These are phyloP conservation scores for Axea sp. DNA, from an alignment of 2,888 invertebrate genomes.

Conservation along the genomic window DNA sequence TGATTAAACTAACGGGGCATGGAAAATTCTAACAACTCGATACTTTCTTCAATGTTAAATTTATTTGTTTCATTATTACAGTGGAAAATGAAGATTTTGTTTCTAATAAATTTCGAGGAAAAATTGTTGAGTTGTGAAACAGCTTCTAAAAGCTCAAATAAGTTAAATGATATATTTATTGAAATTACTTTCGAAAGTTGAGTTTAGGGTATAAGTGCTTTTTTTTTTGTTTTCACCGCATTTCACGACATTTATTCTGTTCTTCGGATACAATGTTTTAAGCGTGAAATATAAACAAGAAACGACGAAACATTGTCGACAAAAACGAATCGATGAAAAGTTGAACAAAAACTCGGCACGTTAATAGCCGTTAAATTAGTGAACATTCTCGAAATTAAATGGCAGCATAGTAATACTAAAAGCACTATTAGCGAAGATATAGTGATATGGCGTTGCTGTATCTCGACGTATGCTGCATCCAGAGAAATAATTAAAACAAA, in stretches of 20 bases:
- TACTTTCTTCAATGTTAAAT: no score
- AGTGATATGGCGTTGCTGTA: conserved; percentile 4
- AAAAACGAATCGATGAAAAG: conserved; percentile 31
- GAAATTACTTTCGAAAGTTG: no score
- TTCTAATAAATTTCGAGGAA: no score
- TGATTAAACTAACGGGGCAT: no score
- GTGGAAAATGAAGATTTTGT: no score
- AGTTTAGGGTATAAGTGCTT: no score
- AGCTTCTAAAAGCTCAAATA: no score
- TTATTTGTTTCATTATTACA: no score
- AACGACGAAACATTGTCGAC: conserved; percentile 9
- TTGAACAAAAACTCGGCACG: conserved; percentile 18
- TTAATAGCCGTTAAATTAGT: conserved; percentile 32
- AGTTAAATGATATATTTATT: no score
- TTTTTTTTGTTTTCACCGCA: neutral
- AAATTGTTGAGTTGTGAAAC: no score
- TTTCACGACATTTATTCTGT: conserved; percentile 7
- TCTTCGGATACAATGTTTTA: conserved; percentile 15
- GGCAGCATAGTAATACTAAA: conserved; percentile 14
- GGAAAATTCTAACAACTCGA: no score
- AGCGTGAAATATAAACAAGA: conserved; percentile 16
- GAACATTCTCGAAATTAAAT: conserved; percentile 30
- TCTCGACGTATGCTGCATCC: conserved; percentile 1
- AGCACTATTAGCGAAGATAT: conserved; percentile 33
- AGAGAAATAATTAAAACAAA: conserved; percentile 15